A percentile compares a stretch with the other conserved stretches of the same genome.
phyloP scores from a whole-genome alignment of 2,888 invertebrate genomes.

The Lamproptera curius region DNA sequence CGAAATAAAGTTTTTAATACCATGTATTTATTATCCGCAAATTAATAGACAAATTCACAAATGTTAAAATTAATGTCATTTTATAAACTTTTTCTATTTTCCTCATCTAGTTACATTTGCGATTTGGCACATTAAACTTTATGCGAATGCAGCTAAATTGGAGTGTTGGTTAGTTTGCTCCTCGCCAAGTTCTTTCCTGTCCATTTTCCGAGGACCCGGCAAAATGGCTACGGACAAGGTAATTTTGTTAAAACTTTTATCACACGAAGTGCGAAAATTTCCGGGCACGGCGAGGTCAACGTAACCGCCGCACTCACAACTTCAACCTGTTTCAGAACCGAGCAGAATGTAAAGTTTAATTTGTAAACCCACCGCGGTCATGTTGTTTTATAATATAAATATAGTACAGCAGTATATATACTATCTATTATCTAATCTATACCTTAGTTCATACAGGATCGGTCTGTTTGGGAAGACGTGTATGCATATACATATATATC shows the following conservation, averaged over 20 bases:
- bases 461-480: no score
- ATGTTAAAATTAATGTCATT: no score
- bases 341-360: constrained; percentile 23
- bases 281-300: constrained; percentile 52
- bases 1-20: no score
- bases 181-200: constrained; percentile 73
- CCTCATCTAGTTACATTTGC: constrained; percentile 62
- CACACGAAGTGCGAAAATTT: constrained; percentile 72
- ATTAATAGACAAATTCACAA: no score
- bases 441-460: no score
- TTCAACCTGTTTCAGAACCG: constrained; percentile 65
- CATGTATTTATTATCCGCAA: no score
- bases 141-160: constrained; percentile 71
- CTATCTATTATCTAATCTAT: no score
- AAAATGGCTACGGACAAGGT: constrained; percentile 67
- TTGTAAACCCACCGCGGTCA: background rate
- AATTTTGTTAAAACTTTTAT: constrained; percentile 77
- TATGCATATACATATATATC: no score
- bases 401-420: no score
- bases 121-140: constrained; percentile 75
- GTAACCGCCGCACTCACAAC: constrained; percentile 54
- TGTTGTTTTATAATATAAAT: background rate
- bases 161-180: constrained; percentile 73
- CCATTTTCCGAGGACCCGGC: constrained; percentile 58
- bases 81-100: no score